These are phyloP conservation scores for Hydra vulgaris DNA, from an alignment of 30 jellyfish, hydroid and myxozoan genomes.

Conservation along the genomic window DNA sequence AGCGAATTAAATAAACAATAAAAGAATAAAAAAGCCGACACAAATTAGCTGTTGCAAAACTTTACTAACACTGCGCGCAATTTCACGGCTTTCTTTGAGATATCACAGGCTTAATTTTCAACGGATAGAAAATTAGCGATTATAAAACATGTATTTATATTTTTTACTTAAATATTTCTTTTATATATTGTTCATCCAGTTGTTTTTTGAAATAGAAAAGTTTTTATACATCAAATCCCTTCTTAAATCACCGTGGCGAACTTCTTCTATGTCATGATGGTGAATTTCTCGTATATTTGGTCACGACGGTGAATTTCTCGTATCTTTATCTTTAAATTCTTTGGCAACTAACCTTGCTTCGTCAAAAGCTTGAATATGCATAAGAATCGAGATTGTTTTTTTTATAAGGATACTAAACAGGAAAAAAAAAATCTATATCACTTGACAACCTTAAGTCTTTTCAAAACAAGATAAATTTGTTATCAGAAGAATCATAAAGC, in stretches of 20 bases:
- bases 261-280: not conserved
- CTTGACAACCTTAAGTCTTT: too few relatives aligned
- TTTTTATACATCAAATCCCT: too few relatives aligned
- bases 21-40: not conserved
- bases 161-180: not conserved
- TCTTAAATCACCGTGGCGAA: too few relatives aligned
- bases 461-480: too few relatives aligned
- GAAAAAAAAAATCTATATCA: not conserved
- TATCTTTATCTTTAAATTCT: constrained; percentile 27
- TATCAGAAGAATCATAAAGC: too few relatives aligned
- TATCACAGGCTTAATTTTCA: not conserved
- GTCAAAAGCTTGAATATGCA: constrained; percentile 89
- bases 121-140: not conserved
- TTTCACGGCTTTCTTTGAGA: not conserved
- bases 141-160: not conserved
- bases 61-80: not conserved
- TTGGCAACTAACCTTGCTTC: constrained; percentile 70
- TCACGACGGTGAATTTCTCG: not conserved
- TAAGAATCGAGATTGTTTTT: constrained; percentile 65
- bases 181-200: too few relatives aligned
- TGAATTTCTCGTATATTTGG: not conserved
- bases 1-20: not conserved
- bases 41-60: not conserved
- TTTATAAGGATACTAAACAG: constrained; percentile 45
- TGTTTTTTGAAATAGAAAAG: too few relatives aligned